Base-by-base conservation (phyloP, 2,113 vertebrate species). In the Daphoenositta chrysoptera region DNA sequence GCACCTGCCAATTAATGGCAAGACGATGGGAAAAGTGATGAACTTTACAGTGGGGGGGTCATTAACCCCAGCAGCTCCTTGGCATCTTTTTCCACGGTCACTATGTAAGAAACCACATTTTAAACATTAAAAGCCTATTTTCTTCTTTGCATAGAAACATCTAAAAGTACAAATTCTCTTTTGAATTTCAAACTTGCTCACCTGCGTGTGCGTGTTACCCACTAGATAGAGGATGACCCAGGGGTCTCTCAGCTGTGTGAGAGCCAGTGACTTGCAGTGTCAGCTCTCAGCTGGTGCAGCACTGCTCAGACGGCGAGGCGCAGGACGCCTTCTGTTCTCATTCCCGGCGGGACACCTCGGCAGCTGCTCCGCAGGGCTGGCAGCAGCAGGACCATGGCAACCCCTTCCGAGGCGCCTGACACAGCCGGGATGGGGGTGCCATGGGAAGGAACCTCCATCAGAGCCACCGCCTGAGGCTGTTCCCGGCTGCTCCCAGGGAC, bases 321-420 rank as follows among this genome's bases (percentile, higher is more conserved):
- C 42, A 51, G 39, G 28, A 27, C 3, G 10, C 21, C 44, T 57
- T 39, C 11, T 21, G 42, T 18, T 18, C 10, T 33, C 70, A 20
- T 26, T 87, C 37, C 63, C 21, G 8, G 28, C 28, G 13, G 61
- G 35, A 44, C 37, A 4, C 17, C 24, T 8, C 11, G 64, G 39
- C 18, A 3, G 63, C 5, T 6, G 27, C 50, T 40, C 18, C 50
- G 47, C 12, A 6, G 50, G 39, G 18, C 63, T 42, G 37, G 35
- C 20, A 20, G 39, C 37, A 45, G 47, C 11, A 48, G 31, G 35
- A 26, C 42, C 23, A 1, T 0, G 13, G 27, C 31, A 47, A 2
- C 8, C 10, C n/a, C 30, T 54, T 31, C 15, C 3, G 7, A 10
- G 1, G 15, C 7, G 0, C 23, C 47, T 27, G 37, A 0, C 33